Conservation (phyloP, 2,888 invertebrate species). For the Lagria hirta region DNA sequence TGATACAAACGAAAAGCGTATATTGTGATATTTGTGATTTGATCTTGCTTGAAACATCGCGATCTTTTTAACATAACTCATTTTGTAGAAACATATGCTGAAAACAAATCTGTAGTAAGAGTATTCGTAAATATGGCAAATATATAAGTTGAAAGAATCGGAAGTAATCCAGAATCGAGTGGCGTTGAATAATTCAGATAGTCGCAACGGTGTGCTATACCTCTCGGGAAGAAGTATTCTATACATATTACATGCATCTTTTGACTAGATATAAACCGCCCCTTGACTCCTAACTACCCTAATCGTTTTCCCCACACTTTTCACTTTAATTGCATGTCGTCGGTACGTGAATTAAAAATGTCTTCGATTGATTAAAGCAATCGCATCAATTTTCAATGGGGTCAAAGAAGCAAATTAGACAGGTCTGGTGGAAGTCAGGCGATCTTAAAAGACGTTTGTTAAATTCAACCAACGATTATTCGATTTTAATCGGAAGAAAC, state of each 20-base stretch:
- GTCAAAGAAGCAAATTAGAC: constrained; percentile 19
- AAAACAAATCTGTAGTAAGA: constrained; percentile 28
- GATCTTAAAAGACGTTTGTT: too few relatives aligned
- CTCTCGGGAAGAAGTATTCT: constrained; percentile 35
- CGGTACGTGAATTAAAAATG: constrained; percentile 24
- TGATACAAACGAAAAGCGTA: background rate
- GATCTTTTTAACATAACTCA: background rate
- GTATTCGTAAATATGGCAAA: constrained; percentile 36
- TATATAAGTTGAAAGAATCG: constrained; percentile 44
- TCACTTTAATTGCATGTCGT: constrained; percentile 21
- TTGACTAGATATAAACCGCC: constrained; percentile 26
- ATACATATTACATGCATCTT: constrained; percentile 28
- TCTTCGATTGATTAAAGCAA: constrained; percentile 20
- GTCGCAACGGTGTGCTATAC: constrained; percentile 43
- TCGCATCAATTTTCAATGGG: constrained; percentile 15
- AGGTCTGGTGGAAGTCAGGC: constrained; percentile 17
- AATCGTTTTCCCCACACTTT: constrained; percentile 14
- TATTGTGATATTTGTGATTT: background rate
- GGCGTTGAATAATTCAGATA: constrained; percentile 44
- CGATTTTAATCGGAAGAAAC: constrained; percentile 2
- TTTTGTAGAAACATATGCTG: too few relatives aligned
- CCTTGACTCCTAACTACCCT: constrained; percentile 26
- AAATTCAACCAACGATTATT: constrained; percentile 1
- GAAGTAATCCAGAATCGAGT: constrained; percentile 45
- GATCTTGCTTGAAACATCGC: background rate